Base-by-base conservation (phyloP, 2,113 vertebrate species). In the Rhinolophus ferrumequinum region DNA sequence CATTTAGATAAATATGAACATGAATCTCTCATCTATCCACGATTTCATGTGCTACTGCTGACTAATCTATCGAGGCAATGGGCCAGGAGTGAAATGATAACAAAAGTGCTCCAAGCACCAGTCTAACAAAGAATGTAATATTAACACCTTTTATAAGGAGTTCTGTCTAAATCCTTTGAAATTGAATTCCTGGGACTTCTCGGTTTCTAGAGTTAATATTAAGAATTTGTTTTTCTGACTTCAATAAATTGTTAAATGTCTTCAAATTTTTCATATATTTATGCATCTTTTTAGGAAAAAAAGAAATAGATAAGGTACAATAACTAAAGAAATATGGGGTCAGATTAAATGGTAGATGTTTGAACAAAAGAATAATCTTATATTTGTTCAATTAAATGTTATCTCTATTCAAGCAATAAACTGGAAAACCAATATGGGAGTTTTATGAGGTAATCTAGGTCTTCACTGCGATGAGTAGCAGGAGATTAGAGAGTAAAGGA, bases 251-350 rank as follows among this genome's bases (percentile, higher is more conserved):
- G 96, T 98, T 98, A 98, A 98, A 97, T 98, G 98, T 98, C 97
- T 97, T 98, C 96, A 97, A 97, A 98, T 82, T 98, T 98, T 98
- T 98, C 98, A 98, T 98, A 98, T 97, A 97, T 97, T 83, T 97
- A 96, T 98, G 10, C n/a, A 10, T 64, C 28, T 67, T 96, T 92
- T 80, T 21, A 33, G 2, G 2, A 2, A 21, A 92, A 88, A 60
- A 70, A 50, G 35, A 82, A 47, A 52, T 28, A 6, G 35, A 30
- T 52, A 47, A 47, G 19, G 26, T 67, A 12, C 81, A 76, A 62
- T 35, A 94, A 26, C 9, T 52, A 33, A 83, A 28, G 50, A 64
- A 26, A 75, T 90, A 83, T 38, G n/a, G 26, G 35, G 26, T 50
- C 58, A 76, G 44, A 41, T 21, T 83, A 47, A 72, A 87, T 8